A percentile compares a stretch with the other conserved stretches of the same genome.
These are phyloP conservation scores for Caiman crocodilus DNA, from an alignment of 2,797 vertebrate species.

Conservation along the genomic window DNA sequence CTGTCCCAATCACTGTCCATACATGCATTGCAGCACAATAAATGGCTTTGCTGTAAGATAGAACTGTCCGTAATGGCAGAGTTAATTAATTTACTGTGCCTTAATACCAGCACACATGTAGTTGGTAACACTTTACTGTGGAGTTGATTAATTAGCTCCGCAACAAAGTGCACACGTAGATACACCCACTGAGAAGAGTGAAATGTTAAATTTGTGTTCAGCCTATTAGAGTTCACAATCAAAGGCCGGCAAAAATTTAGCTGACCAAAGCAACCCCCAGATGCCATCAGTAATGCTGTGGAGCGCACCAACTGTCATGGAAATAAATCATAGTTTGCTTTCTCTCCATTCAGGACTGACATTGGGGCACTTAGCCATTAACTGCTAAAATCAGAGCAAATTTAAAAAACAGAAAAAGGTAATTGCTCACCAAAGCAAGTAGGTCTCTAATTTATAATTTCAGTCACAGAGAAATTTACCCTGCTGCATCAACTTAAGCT, in stretches of 20 bases:
- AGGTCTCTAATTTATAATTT: accelerated
- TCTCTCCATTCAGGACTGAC: not conserved
- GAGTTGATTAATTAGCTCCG: too few relatives aligned
- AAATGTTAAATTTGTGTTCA: too few relatives aligned
- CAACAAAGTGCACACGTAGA: too few relatives aligned
- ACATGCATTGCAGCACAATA: too few relatives aligned
- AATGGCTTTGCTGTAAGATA: too few relatives aligned
- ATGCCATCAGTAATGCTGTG: accelerated
- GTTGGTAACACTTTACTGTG: too few relatives aligned
- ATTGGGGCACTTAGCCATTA: not conserved
- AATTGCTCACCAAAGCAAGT: not conserved
- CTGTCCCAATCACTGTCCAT: too few relatives aligned
- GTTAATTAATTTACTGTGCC: too few relatives aligned
- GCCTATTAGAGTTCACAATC: not conserved
- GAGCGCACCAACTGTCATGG: not conserved
- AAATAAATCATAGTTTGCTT: not conserved
- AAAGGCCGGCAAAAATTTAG: not conserved
- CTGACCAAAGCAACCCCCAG: not conserved
- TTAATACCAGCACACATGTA: too few relatives aligned
- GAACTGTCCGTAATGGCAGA: too few relatives aligned
- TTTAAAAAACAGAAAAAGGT: not conserved
- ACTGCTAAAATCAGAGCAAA: not conserved
- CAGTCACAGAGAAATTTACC: not conserved
- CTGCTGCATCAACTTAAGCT: not conserved
- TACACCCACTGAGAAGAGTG: too few relatives aligned